Percentiles rank a stretch among this genome's conserved stretches.
These are phyloP conservation scores for Lepidocolaptes lacrymiger DNA, from an alignment of 2,797 vertebrate species.

Conservation along the genomic window DNA sequence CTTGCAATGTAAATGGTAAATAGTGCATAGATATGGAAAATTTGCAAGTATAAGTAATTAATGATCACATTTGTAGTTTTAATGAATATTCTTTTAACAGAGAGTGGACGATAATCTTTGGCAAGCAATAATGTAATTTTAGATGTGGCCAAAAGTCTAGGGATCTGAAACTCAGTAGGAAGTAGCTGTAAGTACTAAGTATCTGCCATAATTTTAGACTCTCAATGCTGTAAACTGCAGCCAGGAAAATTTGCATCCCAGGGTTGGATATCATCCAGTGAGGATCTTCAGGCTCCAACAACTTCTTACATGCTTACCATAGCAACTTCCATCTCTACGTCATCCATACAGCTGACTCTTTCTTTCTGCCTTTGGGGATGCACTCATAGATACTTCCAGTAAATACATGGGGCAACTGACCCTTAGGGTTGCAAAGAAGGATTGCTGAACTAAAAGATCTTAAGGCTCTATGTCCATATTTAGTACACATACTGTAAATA, in stretches of 20 bases:
- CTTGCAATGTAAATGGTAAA: background rate
- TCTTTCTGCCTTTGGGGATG: background rate
- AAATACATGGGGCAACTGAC: background rate
- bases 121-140: background rate
- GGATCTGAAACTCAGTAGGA: background rate
- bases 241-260: conserved; percentile 20
- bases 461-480: background rate
- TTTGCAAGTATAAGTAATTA: background rate
- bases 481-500: background rate
- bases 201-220: conserved; percentile 33
- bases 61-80: background rate
- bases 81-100: background rate
- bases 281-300: background rate
- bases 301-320: background rate
- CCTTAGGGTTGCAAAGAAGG: background rate
- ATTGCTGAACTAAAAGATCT: background rate
- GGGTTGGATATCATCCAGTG: background rate
- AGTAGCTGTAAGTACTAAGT: background rate
- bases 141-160: background rate
- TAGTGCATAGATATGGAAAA: background rate
- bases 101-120: background rate
- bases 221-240: background rate
- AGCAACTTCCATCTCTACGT: background rate
- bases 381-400: background rate
- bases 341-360: background rate